Percentiles rank a stretch among this genome's conserved stretches.
These are phyloP conservation scores for Phalera bucephala DNA, from an alignment of 2,888 invertebrate species.

Conservation along the genomic window DNA sequence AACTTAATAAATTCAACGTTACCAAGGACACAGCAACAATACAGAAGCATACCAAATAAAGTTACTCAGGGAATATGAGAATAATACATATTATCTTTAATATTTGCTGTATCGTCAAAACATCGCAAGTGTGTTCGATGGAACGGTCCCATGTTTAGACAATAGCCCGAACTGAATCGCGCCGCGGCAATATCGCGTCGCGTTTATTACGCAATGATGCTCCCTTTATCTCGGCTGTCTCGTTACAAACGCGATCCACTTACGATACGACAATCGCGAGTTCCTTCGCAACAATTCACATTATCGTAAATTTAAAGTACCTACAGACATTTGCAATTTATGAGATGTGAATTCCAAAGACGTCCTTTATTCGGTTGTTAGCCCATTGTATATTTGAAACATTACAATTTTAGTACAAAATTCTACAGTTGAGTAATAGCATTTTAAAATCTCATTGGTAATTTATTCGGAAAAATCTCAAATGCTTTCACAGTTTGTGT, in stretches of 20 bases:
- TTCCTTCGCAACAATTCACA: slow-evolving; percentile 30
- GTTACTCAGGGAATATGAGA: neutral
- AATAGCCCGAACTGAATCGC: slow-evolving; percentile 9
- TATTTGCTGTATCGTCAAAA: slow-evolving; percentile 4
- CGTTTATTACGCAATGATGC: slow-evolving; percentile 31
- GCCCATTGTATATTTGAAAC: slow-evolving; percentile 7
- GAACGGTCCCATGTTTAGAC: slow-evolving; percentile 8
- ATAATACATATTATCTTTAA: slow-evolving; percentile 4
- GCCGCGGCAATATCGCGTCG: slow-evolving; percentile 19
- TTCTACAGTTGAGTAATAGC: too few relatives aligned
- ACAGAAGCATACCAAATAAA: neutral
- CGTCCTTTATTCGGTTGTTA: slow-evolving; percentile 23
- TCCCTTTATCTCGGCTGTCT: slow-evolving; percentile 26
- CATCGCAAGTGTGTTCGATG: slow-evolving; percentile 7
- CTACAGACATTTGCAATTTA: slow-evolving; percentile 31
- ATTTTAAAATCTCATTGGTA: too few relatives aligned
- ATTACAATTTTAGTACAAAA: neutral
- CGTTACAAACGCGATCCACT: slow-evolving; percentile 29
- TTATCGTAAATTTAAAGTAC: slow-evolving; percentile 32
- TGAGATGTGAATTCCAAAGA: slow-evolving; percentile 23
- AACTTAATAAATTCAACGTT: neutral
- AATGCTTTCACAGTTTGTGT: too few relatives aligned
- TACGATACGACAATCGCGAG: slow-evolving; percentile 27
- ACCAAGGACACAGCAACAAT: neutral
- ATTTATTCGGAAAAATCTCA: too few relatives aligned